Percentiles rank a stretch among this genome's conserved stretches.
Evolutionary conservation across 64 coral and sea anemone species (phyloP).

Genomic region (Astreopora myriophthalma): DNA sequence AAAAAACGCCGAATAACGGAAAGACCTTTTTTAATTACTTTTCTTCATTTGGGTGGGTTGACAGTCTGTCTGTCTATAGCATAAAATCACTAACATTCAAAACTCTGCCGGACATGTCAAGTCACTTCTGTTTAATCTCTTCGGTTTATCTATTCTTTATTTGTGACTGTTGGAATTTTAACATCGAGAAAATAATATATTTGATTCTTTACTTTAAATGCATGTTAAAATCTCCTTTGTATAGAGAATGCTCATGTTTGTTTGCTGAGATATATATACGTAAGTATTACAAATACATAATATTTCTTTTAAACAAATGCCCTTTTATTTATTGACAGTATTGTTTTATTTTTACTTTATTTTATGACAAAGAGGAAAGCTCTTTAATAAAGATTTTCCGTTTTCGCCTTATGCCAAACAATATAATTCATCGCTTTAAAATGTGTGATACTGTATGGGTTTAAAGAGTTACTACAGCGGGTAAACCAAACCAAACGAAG

Average conservation of each 20-base stretch:
- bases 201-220: neutral
- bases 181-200: conserved; percentile 22
- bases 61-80: too few relatives aligned
- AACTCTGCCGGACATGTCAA: too few relatives aligned
- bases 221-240: neutral
- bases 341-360: neutral
- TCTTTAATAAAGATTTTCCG: conserved; percentile 2
- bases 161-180: neutral
- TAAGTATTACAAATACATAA: neutral
- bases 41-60: too few relatives aligned
- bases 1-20: too few relatives aligned
- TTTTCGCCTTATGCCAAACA: neutral
- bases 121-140: neutral
- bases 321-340: conserved; percentile 26
- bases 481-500: too few relatives aligned
- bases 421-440: neutral
- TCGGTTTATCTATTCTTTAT: neutral
- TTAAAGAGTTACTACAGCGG: too few relatives aligned
- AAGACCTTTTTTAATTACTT: too few relatives aligned
- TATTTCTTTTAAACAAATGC: neutral
- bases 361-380: neutral
- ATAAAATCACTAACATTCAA: too few relatives aligned
- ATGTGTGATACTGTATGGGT: too few relatives aligned
- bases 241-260: neutral
- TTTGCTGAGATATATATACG: neutral